Percentiles rank a stretch among this genome's conserved stretches.
Evolutionary conservation across 2,888 invertebrate genomes (phyloP).

Genomic region (Thysanoteuthis rhombus): DNA sequence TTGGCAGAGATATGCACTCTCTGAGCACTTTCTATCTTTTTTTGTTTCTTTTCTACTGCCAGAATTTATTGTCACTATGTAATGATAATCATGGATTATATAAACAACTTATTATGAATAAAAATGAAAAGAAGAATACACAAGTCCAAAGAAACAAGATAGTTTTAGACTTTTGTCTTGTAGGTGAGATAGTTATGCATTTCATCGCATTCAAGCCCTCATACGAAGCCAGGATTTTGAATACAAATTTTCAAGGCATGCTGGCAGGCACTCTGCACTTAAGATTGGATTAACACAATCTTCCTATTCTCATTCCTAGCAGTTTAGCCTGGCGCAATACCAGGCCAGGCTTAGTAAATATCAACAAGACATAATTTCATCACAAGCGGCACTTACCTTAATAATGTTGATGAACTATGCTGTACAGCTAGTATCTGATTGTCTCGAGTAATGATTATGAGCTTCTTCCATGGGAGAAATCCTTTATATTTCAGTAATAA

Average conservation of each 20-base stretch:
- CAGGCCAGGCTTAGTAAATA: too few relatives aligned
- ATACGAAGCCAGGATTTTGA: background rate
- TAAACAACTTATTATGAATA: too few relatives aligned
- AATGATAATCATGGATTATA: too few relatives aligned
- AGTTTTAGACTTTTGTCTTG: too few relatives aligned
- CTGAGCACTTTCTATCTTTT: too few relatives aligned
- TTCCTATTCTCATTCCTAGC: background rate
- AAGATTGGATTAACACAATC: background rate
- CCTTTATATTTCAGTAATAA: constrained; percentile 57
- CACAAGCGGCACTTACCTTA: background rate
- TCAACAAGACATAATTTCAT: background rate
- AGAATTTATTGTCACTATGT: too few relatives aligned
- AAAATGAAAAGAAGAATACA: too few relatives aligned
- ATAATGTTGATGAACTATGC: background rate
- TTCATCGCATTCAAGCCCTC: background rate
- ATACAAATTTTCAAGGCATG: background rate
- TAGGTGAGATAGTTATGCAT: background rate
- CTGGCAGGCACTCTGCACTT: background rate
- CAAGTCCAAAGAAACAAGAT: too few relatives aligned
- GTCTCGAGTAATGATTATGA: constrained; percentile 35
- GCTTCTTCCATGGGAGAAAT: constrained; percentile 51
- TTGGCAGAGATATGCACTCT: too few relatives aligned
- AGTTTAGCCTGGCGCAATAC: too few relatives aligned
- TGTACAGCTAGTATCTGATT: background rate
- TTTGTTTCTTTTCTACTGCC: too few relatives aligned